Conservation (phyloP, 2,888 invertebrate genomes). For the Thymelicus lineola region DNA sequence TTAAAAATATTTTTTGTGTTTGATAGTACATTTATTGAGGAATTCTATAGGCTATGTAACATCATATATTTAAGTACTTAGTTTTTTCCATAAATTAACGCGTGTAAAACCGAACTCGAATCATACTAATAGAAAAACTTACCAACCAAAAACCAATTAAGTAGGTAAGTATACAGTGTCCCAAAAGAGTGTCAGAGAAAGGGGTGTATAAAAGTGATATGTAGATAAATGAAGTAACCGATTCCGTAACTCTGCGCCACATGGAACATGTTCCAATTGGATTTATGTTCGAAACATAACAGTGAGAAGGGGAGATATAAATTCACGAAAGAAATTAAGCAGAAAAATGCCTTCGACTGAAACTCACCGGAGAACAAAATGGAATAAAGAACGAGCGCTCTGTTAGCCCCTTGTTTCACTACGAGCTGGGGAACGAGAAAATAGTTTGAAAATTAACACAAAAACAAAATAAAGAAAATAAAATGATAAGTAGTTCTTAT, state of each 20-base stretch:
- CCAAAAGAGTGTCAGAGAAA: no score
- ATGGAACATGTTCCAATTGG: slow-evolving; percentile 36
- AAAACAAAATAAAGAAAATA: background rate
- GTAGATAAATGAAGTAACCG: slow-evolving; percentile 3
- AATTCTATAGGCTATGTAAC: no score
- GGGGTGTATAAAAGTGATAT: no score
- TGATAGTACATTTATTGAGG: no score
- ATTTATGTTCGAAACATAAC: slow-evolving; percentile 39
- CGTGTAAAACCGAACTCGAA: no score
- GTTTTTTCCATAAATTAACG: no score
- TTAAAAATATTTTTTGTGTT: no score
- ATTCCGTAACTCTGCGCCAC: slow-evolving; percentile 33
- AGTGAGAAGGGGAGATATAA: slow-evolving; percentile 44
- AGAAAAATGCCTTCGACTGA: slow-evolving; percentile 49
- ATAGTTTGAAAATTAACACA: slow-evolving; percentile 5
- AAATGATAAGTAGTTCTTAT: no score
- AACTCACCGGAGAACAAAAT: slow-evolving; percentile 48
- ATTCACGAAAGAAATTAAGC: slow-evolving; percentile 47
- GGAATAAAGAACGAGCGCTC: slow-evolving; percentile 49
- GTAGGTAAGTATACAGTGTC: no score
- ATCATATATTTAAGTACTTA: no score
- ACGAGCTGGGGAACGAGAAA: slow-evolving; percentile 28
- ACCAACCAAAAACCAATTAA: no score
- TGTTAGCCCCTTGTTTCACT: slow-evolving; percentile 41
- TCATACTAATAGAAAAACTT: no score